phyloP scores from a whole-genome alignment of 2,888 invertebrate species.

The Dilophus febrilis region DNA sequence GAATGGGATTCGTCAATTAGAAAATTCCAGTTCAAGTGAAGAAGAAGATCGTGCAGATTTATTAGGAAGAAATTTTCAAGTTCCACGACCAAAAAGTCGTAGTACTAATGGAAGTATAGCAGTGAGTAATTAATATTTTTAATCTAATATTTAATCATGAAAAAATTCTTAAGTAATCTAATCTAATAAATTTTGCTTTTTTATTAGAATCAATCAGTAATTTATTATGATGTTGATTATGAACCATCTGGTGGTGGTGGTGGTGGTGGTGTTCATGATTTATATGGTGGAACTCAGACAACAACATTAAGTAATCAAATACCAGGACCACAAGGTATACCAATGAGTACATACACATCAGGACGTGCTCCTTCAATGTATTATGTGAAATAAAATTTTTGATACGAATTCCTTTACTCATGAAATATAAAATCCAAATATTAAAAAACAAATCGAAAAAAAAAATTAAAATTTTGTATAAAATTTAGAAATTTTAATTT shows the following conservation, averaged over 20 bases:
- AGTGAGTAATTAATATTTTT: constrained; percentile 14
- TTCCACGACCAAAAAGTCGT: constrained; percentile 68
- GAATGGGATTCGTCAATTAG: constrained; percentile 33
- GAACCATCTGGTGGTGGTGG: constrained; percentile 41
- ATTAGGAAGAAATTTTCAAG: constrained; percentile 52
- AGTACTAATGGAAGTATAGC: constrained; percentile 42
- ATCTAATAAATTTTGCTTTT: constrained; percentile 1
- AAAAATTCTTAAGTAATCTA: background rate
- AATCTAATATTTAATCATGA: background rate
- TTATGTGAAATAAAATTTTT: constrained; percentile 27
- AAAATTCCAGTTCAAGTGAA: constrained; percentile 40
- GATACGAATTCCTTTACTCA: too few species aligned
- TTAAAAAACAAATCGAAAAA: too few species aligned
- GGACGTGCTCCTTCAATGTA: constrained; percentile 45
- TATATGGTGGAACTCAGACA: constrained; percentile 31
- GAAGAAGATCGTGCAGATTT: constrained; percentile 63
- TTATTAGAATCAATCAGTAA: constrained; percentile 71
- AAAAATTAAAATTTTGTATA: too few species aligned
- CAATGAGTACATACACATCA: constrained; percentile 68
- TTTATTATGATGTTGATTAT: constrained; percentile 80
- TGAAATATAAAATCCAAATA: too few species aligned
- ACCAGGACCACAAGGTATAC: constrained; percentile 48
- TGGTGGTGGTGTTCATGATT: constrained; percentile 15
- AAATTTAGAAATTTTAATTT: too few species aligned
- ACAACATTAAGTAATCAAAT: constrained; percentile 36